phyloP scores from a whole-genome alignment of 1,140 invertebrate genomes.

The Octopus bimaculoides region DNA sequence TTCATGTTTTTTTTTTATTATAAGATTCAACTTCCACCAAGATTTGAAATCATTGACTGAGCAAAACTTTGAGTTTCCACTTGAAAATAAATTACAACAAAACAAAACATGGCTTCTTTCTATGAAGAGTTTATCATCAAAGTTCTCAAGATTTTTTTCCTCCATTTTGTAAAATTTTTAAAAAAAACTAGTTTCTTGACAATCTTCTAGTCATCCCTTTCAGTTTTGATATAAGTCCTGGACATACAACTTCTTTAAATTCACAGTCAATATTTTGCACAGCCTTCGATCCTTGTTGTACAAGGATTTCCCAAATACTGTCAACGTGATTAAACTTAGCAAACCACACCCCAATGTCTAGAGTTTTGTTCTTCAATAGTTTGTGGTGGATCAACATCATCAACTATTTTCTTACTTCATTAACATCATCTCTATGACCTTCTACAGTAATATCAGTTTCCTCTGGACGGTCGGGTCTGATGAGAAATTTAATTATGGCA shows the following conservation, averaged over 20 bases:
- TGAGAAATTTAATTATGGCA: neutral
- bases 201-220: neutral
- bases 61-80: neutral
- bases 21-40: neutral
- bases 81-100: neutral
- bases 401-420: neutral
- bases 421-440: neutral
- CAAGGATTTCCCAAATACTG: neutral
- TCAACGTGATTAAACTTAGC: neutral
- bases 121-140: neutral
- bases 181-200: neutral
- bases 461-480: neutral
- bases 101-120: neutral
- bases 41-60: neutral
- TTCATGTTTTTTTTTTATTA: neutral
- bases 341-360: neutral
- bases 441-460: neutral
- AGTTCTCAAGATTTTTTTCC: neutral
- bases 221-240: neutral
- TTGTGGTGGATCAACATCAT: neutral
- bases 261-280: constrained; percentile 1
- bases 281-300: neutral
- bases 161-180: neutral
- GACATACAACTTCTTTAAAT: neutral
- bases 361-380: neutral